Conservation (phyloP, 2,797 vertebrate genomes). For the Pseudochirops corinnae region DNA sequence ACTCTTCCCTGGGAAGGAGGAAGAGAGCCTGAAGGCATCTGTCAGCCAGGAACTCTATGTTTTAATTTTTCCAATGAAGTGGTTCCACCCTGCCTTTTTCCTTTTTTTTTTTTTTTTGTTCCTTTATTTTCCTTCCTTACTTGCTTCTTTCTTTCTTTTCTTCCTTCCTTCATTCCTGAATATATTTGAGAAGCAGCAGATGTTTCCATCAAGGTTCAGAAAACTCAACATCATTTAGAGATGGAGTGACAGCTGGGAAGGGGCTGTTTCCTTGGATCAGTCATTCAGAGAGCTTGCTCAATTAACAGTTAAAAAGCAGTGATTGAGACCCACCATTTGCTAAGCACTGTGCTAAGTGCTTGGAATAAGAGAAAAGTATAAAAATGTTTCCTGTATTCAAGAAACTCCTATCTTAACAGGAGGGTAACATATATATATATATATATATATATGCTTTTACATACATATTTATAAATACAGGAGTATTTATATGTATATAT, state of each 20-base stretch:
- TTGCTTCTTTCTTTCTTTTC: background rate
- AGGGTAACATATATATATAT: background rate
- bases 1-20: background rate
- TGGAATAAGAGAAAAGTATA: background rate
- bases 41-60: background rate
- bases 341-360: background rate
- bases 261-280: background rate
- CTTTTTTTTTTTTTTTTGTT: background rate
- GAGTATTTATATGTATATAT: background rate
- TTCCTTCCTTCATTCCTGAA: no score
- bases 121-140: no score
- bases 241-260: background rate
- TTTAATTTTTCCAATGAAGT: background rate
- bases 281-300: background rate
- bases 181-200: background rate
- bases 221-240: background rate
- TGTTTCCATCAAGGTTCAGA: background rate
- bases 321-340: background rate
- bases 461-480: no score
- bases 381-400: background rate
- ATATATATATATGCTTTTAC: no score
- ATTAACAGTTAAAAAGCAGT: background rate
- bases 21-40: background rate
- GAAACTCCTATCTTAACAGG: background rate
- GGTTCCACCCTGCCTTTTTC: no score